Evolutionary conservation across 1,140 invertebrate genomes (phyloP), one percentile per base, ranked within the genome.

Genomic region (Camponotus vicinus): DNA sequence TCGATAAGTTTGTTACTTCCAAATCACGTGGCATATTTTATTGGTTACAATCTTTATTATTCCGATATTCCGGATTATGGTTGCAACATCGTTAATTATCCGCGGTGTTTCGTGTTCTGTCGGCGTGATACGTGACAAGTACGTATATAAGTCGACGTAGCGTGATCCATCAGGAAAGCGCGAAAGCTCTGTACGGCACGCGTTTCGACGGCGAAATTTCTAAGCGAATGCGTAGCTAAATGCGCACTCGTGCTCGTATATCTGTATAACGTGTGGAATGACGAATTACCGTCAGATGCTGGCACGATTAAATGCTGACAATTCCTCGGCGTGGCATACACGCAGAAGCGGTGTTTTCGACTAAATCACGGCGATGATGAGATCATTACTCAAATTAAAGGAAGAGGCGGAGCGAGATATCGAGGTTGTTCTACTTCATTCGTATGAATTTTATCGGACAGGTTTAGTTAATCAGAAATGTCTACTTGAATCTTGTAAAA

Each of bases 261-360:
- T 21, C 3, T 52, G 27, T 15, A 11, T 27, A 18, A 18, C 27
- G 0, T 42, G 37, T 55, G 15, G 37, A 40, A 45, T 85, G 69
- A 85, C 66, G 75, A 80, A 89, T 87, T 61, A 73, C 64, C 71
- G 64, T 59, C 75, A 34, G 61, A 70, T 67, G 32, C 57, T n/a
- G 57, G 55, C 13, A 55, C 71, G 77, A 87, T 90, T 90, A 90
- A 87, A 89, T 63, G 11, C 55, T 52, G 80, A 89, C 80, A 79
- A 85, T 75, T 70, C 18, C 45, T 52, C 11, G 49, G 49, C 49
- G 63, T 32, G 59, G 49, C 18, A 21, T 59, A 71, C 40, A 52
- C 64, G 37, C 49, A 52, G 37, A 59, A 45, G 52, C 21, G 11
- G 4, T 9, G 42, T 79, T 57, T 27, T n/a, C 34, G 40, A 49